Evolutionary conservation across 2,888 invertebrate genomes (phyloP).

Genomic region (Microctonus hyperodae): DNA sequence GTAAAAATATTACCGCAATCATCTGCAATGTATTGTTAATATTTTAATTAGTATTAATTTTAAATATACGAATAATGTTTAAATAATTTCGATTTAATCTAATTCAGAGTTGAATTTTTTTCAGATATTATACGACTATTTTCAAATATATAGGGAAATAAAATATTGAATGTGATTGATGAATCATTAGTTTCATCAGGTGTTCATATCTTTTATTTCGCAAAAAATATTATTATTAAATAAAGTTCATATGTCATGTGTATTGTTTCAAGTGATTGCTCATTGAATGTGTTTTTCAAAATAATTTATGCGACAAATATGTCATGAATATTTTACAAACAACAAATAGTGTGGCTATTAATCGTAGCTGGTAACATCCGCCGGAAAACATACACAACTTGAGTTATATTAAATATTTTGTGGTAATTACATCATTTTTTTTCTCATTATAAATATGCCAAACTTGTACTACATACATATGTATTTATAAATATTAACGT

Average conservation of each 20-base stretch:
- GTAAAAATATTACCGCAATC: conserved; percentile 34
- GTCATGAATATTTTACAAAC: background rate
- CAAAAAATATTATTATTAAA: background rate
- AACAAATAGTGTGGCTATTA: background rate
- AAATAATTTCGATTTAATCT: background rate
- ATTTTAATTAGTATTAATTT: too few species aligned
- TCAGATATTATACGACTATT: background rate
- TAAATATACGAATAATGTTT: background rate
- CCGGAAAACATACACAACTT: background rate
- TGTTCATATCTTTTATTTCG: background rate
- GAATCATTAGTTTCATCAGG: conserved; percentile 4
- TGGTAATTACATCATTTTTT: too few species aligned
- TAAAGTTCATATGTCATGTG: background rate
- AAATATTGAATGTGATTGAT: background rate
- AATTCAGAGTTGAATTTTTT: background rate
- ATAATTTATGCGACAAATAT: background rate
- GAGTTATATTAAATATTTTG: background rate
- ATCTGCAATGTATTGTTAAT: conserved; percentile 44
- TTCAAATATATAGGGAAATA: background rate
- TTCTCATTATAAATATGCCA: too few species aligned
- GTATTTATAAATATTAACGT: too few species aligned
- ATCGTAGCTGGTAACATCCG: background rate
- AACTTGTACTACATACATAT: too few species aligned
- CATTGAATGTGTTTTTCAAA: too few species aligned
- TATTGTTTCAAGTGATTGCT: background rate